Conservation (phyloP, 92 coral and sea anemone species). For the Anthopleura xanthogrammica region DNA sequence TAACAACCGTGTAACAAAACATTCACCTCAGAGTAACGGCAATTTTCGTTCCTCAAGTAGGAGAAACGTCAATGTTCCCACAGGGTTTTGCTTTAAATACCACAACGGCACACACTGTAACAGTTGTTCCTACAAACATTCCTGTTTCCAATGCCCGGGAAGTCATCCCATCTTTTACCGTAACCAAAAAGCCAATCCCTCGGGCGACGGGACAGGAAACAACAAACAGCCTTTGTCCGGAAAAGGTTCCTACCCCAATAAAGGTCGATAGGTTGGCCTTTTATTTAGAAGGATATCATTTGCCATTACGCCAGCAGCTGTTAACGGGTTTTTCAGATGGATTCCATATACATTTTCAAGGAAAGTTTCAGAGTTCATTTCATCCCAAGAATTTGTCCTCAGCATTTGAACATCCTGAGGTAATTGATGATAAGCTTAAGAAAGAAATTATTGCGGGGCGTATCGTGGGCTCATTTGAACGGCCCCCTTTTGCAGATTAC, state of each 20-base stretch:
- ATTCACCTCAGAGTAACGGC: not conserved
- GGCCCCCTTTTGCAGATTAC: conserved; percentile 24
- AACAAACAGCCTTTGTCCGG: not conserved
- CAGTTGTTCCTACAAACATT: conserved; percentile 33
- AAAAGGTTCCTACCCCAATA: conserved; percentile 39
- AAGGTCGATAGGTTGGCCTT: conserved; percentile 22
- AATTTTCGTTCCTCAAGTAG: not conserved
- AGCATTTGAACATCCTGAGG: not conserved
- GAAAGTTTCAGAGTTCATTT: not conserved
- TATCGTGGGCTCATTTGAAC: conserved; percentile 34
- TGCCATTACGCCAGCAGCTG: conserved; percentile 9
- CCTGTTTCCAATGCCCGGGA: conserved; percentile 14
- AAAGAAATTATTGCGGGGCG: not conserved
- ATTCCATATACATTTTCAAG: not conserved
- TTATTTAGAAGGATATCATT: conserved; percentile 35
- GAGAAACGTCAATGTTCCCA: conserved; percentile 8
- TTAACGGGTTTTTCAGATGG: not conserved
- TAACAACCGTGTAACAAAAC: not conserved
- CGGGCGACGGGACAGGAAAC: conserved; percentile 17
- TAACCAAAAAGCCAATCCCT: conserved; percentile 5
- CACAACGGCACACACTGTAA: conserved; percentile 37
- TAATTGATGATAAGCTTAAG: not conserved
- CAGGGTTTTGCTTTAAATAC: conserved; percentile 34
- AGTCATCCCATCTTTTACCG: conserved; percentile 43
- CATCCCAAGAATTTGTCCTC: not conserved